Evolutionary conservation across 2,113 vertebrate species (phyloP).

Genomic region (Corythoichthys haematopterus): DNA sequence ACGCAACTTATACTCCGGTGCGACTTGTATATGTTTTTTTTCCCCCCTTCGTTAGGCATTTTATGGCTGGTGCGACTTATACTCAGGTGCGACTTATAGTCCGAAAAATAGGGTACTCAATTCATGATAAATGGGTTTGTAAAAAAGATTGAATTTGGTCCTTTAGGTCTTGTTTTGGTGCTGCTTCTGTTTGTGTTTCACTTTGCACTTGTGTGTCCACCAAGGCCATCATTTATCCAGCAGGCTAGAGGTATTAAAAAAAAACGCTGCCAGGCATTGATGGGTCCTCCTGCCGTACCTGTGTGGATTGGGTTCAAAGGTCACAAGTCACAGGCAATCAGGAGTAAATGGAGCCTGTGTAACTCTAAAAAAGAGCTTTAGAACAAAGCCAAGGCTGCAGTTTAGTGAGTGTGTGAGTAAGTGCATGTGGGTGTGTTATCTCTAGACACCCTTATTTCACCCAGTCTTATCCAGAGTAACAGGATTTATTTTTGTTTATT

Average conservation of each 20-base stretch:
- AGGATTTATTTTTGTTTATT: slow-evolving; percentile 65
- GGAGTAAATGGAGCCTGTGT: slow-evolving; percentile 73
- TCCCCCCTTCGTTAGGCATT: too few species aligned
- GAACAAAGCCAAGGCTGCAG: slow-evolving; percentile 65
- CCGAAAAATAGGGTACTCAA: too few species aligned
- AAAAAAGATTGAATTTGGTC: slow-evolving; percentile 4
- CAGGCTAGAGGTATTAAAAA: slow-evolving; percentile 41
- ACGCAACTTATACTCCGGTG: too few species aligned
- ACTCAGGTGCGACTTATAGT: too few species aligned
- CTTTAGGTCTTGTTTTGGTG: neutral
- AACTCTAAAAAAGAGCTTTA: slow-evolving; percentile 64
- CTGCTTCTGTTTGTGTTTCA: slow-evolving; percentile 14
- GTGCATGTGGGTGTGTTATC: slow-evolving; percentile 1
- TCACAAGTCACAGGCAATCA: slow-evolving; percentile 69
- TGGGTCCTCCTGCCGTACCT: slow-evolving; percentile 59
- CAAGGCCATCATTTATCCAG: slow-evolving; percentile 71
- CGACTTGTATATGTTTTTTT: too few species aligned
- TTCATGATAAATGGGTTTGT: neutral
- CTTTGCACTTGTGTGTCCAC: slow-evolving; percentile 38
- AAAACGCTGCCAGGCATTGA: slow-evolving; percentile 70
- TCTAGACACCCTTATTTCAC: slow-evolving; percentile 29
- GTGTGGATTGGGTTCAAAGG: slow-evolving; percentile 72
- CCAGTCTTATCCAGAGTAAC: slow-evolving; percentile 43
- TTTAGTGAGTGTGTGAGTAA: slow-evolving; percentile 13
- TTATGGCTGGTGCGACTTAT: too few species aligned